A percentile compares a stretch with the other conserved stretches of the same genome.
Conservation (phyloP, 2,113 vertebrate genomes). For the Petrocephalus microphthalmus region DNA sequence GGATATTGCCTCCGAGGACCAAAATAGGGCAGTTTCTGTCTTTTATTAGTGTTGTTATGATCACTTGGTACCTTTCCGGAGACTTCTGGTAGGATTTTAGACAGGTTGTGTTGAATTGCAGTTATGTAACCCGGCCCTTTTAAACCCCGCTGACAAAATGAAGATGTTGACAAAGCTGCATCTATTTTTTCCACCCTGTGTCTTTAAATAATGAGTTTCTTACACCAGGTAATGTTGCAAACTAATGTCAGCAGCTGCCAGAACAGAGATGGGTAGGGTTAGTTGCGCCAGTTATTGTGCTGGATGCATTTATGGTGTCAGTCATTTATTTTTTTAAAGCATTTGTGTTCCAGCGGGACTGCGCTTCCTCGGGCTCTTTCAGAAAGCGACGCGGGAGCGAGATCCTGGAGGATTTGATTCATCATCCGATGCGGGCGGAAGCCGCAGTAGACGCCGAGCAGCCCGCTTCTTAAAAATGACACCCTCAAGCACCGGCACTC, state of each 20-base stretch:
- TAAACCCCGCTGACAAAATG: background rate
- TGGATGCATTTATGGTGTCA: conserved; percentile 7
- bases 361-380: background rate
- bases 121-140: background rate
- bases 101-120: background rate
- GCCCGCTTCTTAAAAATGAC: background rate
- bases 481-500: background rate
- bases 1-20: background rate
- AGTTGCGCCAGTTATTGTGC: background rate
- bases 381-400: background rate
- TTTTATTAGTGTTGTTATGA: background rate
- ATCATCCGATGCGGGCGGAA: background rate
- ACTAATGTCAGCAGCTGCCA: background rate
- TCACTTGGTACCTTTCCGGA: background rate
- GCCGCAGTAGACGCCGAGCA: background rate
- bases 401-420: background rate
- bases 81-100: background rate
- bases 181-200: background rate
- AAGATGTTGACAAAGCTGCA: background rate
- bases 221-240: background rate
- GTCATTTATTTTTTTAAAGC: background rate
- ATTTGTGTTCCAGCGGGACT: background rate
- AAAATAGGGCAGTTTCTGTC: background rate
- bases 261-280: background rate
- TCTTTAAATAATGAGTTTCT: conserved; percentile 1